These are phyloP conservation scores for Pseudomyrmex flavicornis DNA, from an alignment of 1,140 invertebrate species.

Conservation along the genomic window DNA sequence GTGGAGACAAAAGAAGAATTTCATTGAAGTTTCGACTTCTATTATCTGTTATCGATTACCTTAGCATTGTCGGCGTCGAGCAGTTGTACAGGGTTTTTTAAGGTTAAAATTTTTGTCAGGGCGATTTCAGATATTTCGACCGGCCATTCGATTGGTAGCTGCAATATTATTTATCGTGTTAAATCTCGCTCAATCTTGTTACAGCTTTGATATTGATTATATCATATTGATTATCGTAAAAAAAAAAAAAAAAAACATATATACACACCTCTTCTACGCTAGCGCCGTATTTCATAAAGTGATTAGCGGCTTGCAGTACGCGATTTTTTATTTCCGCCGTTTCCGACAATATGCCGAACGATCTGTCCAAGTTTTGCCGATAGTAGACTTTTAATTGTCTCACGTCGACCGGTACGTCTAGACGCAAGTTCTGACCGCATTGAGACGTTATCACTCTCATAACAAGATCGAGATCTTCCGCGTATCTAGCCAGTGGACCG, in stretches of 20 bases:
- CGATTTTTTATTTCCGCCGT: slow-evolving; percentile 84
- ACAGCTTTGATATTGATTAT: too few species aligned
- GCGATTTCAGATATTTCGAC: not conserved
- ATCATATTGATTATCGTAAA: too few species aligned
- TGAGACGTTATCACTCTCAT: slow-evolving; percentile 86
- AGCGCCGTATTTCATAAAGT: slow-evolving; percentile 81
- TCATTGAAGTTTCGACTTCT: too few species aligned
- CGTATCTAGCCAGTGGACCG: slow-evolving; percentile 93
- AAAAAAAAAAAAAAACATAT: too few species aligned
- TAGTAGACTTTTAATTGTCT: slow-evolving; percentile 88
- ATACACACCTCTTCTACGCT: slow-evolving; percentile 75
- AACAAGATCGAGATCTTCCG: slow-evolving; percentile 89
- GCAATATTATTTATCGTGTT: slow-evolving; percentile 12
- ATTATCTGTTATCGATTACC: slow-evolving; percentile 75
- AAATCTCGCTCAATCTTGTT: not conserved
- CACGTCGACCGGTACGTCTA: slow-evolving; percentile 86
- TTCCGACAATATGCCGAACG: slow-evolving; percentile 83
- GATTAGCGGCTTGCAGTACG: slow-evolving; percentile 82
- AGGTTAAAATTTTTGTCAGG: not conserved
- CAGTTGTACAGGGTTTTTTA: slow-evolving; percentile 71
- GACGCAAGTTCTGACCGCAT: slow-evolving; percentile 80
- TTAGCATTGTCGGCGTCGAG: slow-evolving; percentile 84
- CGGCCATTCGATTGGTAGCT: slow-evolving; percentile 44
- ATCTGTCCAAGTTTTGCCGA: slow-evolving; percentile 87
- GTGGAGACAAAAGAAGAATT: too few species aligned